phyloP scores from a whole-genome alignment of 2,113 vertebrate genomes.

The Antechinus flavipes region DNA sequence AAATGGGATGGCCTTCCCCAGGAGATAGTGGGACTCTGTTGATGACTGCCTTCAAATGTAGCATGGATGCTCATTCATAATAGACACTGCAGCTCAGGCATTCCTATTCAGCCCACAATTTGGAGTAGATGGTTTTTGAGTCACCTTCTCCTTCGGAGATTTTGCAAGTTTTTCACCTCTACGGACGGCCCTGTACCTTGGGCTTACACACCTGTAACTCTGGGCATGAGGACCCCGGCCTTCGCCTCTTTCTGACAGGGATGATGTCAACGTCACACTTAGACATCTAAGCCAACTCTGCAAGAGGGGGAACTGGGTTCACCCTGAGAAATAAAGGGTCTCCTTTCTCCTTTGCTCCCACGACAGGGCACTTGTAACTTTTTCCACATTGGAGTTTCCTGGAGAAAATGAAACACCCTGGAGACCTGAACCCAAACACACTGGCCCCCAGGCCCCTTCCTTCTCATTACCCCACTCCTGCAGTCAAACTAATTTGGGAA shows the following conservation, averaged over 20 bases:
- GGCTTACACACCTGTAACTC: not conserved
- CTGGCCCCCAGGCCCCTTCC: slow-evolving; percentile 48
- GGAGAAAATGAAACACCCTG: not conserved
- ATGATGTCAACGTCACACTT: not conserved
- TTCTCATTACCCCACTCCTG: slow-evolving; percentile 75
- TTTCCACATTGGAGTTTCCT: not conserved
- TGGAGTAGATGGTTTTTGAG: not conserved
- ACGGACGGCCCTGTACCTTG: not conserved
- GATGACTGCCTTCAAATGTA: not conserved
- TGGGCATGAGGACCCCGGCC: not conserved
- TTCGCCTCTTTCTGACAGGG: not conserved
- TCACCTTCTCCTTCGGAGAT: not conserved
- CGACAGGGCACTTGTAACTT: not conserved
- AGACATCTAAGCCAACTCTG: not conserved
- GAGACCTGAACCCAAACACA: not conserved
- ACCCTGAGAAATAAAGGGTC: not conserved
- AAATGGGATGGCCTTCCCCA: not conserved
- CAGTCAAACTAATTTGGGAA: slow-evolving; percentile 82
- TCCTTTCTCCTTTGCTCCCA: not conserved
- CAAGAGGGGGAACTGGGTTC: not conserved
- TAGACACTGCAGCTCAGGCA: not conserved
- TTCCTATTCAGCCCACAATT: not conserved
- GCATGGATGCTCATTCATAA: not conserved
- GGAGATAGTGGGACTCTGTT: not conserved
- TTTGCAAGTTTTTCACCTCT: not conserved